Conservation (phyloP, 2,888 invertebrate species). For the Crossocerus cetratus region DNA sequence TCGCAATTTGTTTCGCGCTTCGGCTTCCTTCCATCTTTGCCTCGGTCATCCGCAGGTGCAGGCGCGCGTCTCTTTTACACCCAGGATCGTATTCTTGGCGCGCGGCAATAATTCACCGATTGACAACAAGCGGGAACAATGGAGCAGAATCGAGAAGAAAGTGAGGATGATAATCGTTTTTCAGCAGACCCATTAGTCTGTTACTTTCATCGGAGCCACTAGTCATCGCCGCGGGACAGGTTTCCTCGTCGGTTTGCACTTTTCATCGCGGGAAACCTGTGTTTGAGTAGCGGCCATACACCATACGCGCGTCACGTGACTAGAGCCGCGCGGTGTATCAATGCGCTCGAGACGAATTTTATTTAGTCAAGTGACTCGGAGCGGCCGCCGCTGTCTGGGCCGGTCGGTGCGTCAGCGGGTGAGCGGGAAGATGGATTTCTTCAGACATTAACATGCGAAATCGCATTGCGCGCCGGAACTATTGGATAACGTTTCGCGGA, state of each 20-base stretch:
- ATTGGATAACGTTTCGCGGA: slow-evolving; percentile 37
- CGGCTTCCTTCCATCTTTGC: too few relatives aligned
- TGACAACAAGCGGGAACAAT: too few relatives aligned
- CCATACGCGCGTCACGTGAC: neutral
- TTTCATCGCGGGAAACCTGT: slow-evolving; percentile 6
- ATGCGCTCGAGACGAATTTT: slow-evolving; percentile 35
- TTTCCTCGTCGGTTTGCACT: slow-evolving; percentile 7
- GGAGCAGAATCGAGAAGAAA: too few relatives aligned
- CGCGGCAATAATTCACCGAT: too few relatives aligned
- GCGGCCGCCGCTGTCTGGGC: neutral
- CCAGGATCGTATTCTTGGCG: too few relatives aligned
- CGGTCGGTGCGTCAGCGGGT: slow-evolving; percentile 15
- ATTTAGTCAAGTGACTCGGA: slow-evolving; percentile 53
- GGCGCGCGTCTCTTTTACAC: too few relatives aligned
- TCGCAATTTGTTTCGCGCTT: too few relatives aligned
- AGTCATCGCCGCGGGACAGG: slow-evolving; percentile 10
- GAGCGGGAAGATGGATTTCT: neutral
- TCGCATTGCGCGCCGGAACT: slow-evolving; percentile 9
- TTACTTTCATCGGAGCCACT: neutral
- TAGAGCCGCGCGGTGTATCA: slow-evolving; percentile 5
- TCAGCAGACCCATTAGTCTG: neutral
- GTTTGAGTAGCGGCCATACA: neutral
- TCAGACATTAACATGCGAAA: neutral
- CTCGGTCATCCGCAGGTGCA: too few relatives aligned
- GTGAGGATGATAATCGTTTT: neutral